Base-by-base conservation (phyloP, 2,113 vertebrate genomes). In the Oplegnathus fasciatus region DNA sequence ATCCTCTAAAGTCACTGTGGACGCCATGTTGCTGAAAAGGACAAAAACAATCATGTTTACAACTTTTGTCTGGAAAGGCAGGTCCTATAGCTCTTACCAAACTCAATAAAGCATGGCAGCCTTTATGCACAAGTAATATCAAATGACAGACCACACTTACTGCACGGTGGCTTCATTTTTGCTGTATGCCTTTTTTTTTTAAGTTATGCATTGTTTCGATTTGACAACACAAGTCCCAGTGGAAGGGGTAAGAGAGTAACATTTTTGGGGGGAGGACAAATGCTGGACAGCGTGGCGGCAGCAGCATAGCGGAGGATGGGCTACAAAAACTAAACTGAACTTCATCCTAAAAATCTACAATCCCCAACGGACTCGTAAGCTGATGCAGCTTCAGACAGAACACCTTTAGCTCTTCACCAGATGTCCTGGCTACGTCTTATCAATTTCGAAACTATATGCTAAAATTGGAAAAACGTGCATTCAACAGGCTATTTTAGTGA, bases 1-100 rank as follows among this genome's bases (percentile, higher is more conserved):
- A 28, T 99, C 98, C 85, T 99, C 98, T 81, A 99, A 92, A 0
- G 98, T 99, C 86, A 99, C 98, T 26, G 97, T 96, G 83, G 98
- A 96, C 40, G 98, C 92, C 98, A 99, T 99, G 90, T 58, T 90
- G 91, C 95, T 95, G 80, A 14, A 68, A 54, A 64, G 34, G 5
- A n/a, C 0, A 40, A 32, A 34, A 9, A 18, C 0, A 26, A n/a
- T 9, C 1, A 44, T 0, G 6, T 2, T 86, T 24, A 79, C 1
- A 48, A 82, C 24, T 6, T 44, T 46, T 13, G 6, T 40, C 7
- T 0, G 15, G 5, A 48, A n/a, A 37, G 13, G n/a, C 2, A 54
- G 6, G 9, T 74, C 4, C 1, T 3, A 40, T 0, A 44, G 60
- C 3, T 67, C 10, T 17, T 50, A 50, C 15, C 22, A 5, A 44